A percentile compares a stretch with the other conserved stretches of the same genome.
phyloP scores from a whole-genome alignment of 2,113 vertebrate genomes.

The Heterocephalus glaber region DNA sequence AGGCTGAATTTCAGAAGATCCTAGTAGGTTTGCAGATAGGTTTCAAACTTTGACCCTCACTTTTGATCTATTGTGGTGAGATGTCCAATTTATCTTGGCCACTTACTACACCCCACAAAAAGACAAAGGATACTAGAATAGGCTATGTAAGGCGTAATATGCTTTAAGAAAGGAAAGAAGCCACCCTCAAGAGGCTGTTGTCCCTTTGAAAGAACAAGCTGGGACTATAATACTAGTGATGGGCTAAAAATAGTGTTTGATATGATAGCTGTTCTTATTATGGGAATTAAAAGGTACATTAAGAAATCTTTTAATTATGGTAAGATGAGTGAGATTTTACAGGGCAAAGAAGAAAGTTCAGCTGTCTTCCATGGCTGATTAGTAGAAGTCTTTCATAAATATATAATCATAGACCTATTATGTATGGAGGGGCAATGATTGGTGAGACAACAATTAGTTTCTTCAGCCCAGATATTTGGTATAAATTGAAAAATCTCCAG shows the following conservation, averaged over 20 bases:
- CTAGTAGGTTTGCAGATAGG: too few species aligned
- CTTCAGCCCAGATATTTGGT: neutral
- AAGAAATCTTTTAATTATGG: neutral
- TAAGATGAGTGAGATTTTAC: neutral
- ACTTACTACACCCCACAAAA: too few species aligned
- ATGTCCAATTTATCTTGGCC: too few species aligned
- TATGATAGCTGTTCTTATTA: neutral
- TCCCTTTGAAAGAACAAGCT: neutral
- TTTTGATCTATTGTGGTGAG: too few species aligned
- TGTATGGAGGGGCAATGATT: neutral
- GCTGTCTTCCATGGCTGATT: neutral
- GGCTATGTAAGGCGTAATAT: too few species aligned
- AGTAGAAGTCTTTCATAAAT: neutral
- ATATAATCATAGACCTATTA: neutral
- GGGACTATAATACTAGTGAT: neutral
- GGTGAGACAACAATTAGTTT: neutral
- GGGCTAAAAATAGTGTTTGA: neutral
- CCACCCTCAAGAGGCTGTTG: neutral
- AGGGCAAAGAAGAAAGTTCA: too few species aligned
- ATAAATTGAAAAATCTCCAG: neutral
- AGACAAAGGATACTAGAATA: too few species aligned
- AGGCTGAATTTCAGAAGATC: neutral
- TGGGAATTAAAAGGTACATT: neutral
- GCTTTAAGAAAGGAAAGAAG: too few species aligned
- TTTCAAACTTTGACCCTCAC: too few species aligned